Evolutionary conservation across 2,113 vertebrate genomes (phyloP), one percentile per base, ranked within the genome.

Genomic region (Acrocephalus arundinaceus): DNA sequence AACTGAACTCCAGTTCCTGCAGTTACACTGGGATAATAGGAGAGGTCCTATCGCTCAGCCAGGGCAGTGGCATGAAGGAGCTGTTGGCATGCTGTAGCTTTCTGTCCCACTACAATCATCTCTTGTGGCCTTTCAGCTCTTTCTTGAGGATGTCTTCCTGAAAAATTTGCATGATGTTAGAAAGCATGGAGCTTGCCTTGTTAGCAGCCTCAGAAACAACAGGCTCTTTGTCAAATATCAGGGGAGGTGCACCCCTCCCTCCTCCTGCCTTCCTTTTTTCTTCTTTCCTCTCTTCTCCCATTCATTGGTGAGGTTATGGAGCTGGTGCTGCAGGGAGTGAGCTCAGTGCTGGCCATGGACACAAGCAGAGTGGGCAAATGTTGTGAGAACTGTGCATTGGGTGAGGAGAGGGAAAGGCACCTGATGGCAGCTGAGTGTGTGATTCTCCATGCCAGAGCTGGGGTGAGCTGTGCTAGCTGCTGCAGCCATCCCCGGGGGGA

Each of bases 391-490:
- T 57, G 17, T 28, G 24, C 23, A 0, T 7, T 67, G 66, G 25
- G 9, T 51, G 62, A 63, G 28, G 25, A 48, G 35, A 88, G 43
- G 31, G 33, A 75, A 62, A 31, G 39, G 52, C 43, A 37, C 0
- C 0, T 35, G 71, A 22, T 15, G 28, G 52, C 71, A 71, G 30
- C 39, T 1, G 1, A 10, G 25, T 0, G 3, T 24, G 24, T 31
- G 43, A 33, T 61, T 37, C 2, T 2, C 58, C 37, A 24, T 48
- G 25, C 28, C 8, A 4, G 71, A 58, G 37, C 51, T 67, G 57
- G 24, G 65, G 39, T 49, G 17, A 45, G 37, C 74, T 41, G 28
- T 83, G 79, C 66, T 55, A 62, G 52, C 52, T 75, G 52, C 88
- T 5, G 4, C 52, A 17, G 70, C 48, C 24, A 2, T 37, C 15